phyloP scores from a whole-genome alignment of 2,888 invertebrate genomes.

The Tryphoninae sp. region DNA sequence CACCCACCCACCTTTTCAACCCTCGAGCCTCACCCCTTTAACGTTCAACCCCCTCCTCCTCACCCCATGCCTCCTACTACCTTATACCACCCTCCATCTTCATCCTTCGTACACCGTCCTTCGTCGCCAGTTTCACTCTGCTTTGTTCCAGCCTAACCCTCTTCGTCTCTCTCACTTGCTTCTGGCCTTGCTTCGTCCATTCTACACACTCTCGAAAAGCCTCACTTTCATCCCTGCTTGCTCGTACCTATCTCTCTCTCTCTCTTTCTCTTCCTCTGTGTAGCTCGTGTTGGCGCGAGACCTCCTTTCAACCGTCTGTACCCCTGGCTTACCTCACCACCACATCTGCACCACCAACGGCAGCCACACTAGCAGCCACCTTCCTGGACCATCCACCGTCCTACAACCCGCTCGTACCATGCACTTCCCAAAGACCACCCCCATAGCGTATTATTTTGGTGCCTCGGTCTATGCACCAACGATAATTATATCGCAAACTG shows the following conservation, averaged over 20 bases:
- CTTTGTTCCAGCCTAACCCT: neutral
- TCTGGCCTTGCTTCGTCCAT: constrained; percentile 45
- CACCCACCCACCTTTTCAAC: constrained; percentile 72
- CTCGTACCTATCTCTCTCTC: constrained; percentile 40
- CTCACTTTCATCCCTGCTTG: constrained; percentile 45
- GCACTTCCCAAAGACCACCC: too few species aligned
- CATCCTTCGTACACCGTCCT: constrained; percentile 43
- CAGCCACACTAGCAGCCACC: constrained; percentile 58
- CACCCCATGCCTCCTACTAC: constrained; percentile 50
- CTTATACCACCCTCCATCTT: constrained; percentile 41
- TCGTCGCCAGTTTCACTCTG: constrained; percentile 33
- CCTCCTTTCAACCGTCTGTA: constrained; percentile 55
- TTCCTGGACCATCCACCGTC: constrained; percentile 62
- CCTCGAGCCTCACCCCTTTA: constrained; percentile 53
- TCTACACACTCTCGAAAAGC: constrained; percentile 38
- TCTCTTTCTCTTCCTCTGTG: neutral
- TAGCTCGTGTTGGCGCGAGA: constrained; percentile 42
- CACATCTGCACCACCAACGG: constrained; percentile 27
- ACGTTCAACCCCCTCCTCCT: constrained; percentile 48
- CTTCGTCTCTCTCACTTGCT: constrained; percentile 34
- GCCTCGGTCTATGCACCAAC: too few species aligned
- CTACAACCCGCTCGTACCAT: constrained; percentile 31
- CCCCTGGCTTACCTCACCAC: constrained; percentile 51
- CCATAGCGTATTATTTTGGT: too few species aligned
- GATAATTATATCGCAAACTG: neutral